Evolutionary conservation across 2,797 vertebrate genomes (phyloP).

Genomic region (Mycteria americana): DNA sequence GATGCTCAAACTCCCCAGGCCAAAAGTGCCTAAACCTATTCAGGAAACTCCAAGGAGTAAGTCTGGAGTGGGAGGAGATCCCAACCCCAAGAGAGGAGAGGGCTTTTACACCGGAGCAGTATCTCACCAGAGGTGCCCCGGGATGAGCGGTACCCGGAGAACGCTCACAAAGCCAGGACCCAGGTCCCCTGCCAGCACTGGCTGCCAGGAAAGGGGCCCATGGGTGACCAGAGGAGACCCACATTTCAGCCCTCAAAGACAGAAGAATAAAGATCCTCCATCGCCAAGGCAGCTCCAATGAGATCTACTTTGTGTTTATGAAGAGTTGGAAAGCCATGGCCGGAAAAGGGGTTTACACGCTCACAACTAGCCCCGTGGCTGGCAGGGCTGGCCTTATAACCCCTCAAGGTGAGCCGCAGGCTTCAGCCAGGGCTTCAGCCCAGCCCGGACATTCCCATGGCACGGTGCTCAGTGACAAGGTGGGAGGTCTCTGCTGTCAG

Average conservation of each 20-base stretch:
- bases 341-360: accelerated
- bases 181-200: neutral
- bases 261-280: neutral
- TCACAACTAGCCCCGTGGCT: accelerated
- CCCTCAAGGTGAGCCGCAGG: neutral
- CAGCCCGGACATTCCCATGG: accelerated
- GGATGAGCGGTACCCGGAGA: accelerated
- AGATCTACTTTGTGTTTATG: accelerated
- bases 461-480: accelerated
- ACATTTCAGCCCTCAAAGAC: neutral
- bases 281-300: neutral
- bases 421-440: neutral
- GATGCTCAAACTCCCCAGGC: neutral
- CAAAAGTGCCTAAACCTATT: neutral
- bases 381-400: too few relatives aligned
- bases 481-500: neutral
- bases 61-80: neutral
- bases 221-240: accelerated
- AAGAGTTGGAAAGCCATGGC: neutral
- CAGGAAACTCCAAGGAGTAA: neutral
- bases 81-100: neutral
- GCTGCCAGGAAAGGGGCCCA: neutral
- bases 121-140: neutral
- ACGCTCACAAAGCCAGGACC: neutral
- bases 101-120: neutral